Evolutionary conservation across 2,888 invertebrate species (phyloP).

Genomic region (Rutpela maculata): DNA sequence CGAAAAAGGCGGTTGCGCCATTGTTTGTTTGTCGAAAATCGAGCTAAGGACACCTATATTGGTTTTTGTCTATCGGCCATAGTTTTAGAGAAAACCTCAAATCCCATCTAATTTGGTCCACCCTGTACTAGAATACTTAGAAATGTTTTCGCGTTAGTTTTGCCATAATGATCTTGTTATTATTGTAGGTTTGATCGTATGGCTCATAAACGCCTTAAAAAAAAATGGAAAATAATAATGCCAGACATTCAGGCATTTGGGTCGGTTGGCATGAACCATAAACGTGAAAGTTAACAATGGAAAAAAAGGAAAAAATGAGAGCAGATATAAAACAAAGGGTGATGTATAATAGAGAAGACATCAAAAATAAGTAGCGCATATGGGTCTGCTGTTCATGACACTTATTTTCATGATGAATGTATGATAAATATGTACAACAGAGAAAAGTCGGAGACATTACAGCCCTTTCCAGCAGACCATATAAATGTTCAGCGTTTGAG

Average conservation of each 20-base stretch:
- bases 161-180: no score
- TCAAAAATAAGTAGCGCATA: slow-evolving; percentile 52
- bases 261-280: slow-evolving; percentile 37
- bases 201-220: no score
- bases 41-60: no score
- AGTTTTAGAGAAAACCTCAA: no score
- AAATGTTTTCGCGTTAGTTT: no score
- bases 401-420: slow-evolving; percentile 54
- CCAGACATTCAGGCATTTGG: background rate
- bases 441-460: slow-evolving; percentile 46
- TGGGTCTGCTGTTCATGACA: slow-evolving; percentile 50
- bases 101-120: no score
- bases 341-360: slow-evolving; percentile 52
- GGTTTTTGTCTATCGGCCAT: no score
- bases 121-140: no score
- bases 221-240: background rate
- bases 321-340: slow-evolving; percentile 46
- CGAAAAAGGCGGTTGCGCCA: no score
- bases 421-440: slow-evolving; percentile 55
- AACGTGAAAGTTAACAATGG: slow-evolving; percentile 44
- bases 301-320: slow-evolving; percentile 42
- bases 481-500: slow-evolving; percentile 38
- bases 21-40: no score
- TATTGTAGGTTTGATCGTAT: no score
- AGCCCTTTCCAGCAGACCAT: slow-evolving; percentile 44